Base-by-base conservation (phyloP, 2,113 vertebrate species). In the Nicator chloris region DNA sequence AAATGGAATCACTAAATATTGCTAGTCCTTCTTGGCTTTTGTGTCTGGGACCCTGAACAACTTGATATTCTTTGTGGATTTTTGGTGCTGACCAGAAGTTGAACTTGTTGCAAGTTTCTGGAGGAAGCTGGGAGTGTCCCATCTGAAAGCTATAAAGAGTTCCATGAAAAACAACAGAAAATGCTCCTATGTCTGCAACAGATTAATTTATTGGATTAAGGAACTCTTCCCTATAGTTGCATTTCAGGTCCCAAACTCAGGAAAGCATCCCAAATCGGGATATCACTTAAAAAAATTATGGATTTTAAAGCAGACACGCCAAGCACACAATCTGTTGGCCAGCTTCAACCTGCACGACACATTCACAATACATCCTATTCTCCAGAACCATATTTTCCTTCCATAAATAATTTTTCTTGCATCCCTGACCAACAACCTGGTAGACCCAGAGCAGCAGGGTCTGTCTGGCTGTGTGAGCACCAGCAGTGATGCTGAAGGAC, bases 71-170 rank as follows among this genome's bases (percentile, higher is more conserved):
- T 83, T 81, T 6, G 20, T 37, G 73, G 49, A 47, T 56, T 88
- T 96, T 69, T 56, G 76, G 57, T 47, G 61, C 82, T 94, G 94
- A 88, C 85, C 92, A 96, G 54, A 88, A 90, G 49, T 82, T 97
- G 88, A 96, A 96, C 93, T 86, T 51, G 3, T 56, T 90, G 80
- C 79, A 83, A 95, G 82, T 93, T 95, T 92, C 76, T 96, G 92
- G 68, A 92, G 93, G 80, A 81, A 90, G 68, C 76, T 75, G 93
- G 92, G 93, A 92, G 82, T 81, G 88, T 45, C 94, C 60, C 94
- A 96, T 96, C 88, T 96, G 95, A 94, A 96, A 95, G 76, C 79
- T 83, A 96, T 94, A 96, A 95, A 93, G 71, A 92, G 31, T 39
- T 86, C 59, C 31, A 66, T 28, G 68, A 77, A 95, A 88, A 94